Evolutionary conservation across 2,888 invertebrate species (phyloP), one percentile per base, ranked within the genome.

Genomic region (Platerodrilus igneus): DNA sequence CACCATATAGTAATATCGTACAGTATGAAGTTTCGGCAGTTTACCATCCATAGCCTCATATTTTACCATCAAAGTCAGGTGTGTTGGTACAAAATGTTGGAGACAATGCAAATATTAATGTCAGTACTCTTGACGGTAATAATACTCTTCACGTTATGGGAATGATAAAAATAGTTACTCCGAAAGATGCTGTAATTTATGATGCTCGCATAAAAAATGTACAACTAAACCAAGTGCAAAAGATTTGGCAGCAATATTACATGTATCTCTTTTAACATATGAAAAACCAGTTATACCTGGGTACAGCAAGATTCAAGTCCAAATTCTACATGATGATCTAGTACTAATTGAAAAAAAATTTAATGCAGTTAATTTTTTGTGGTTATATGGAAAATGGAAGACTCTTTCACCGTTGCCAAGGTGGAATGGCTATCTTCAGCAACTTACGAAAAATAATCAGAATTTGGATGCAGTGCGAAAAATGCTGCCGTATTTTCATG

Each of bases 401-500:
- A 19, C 40, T 36, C 29, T 40, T 40, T 18, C 33, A 35, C 28
- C 25, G 4, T 40, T 30, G 19, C 30, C 14, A 14, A n/a, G n/a
- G 22, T 44, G 15, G 25, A 35, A 26, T 40, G 35, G 17, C 16
- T 40, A 4, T 34, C 35, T 3, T 33, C 28, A 19, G 25, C 37
- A 21, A n/a, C 31, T 38, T n/a, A 50, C 27, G 4, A 11, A 7
- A 26, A 11, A 11, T 6, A n/a, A 57, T 48, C 48, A 39, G 37
- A 60, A 65, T 55, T 41, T 63, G 18, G 38, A 57, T 57, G 28
- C 42, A 48, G 48, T 54, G 23, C 32, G 28, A 47, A 48, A 48
- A 57, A 64, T 62, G 58, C 52, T 64, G 22, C 59, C 60, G 3
- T 56, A 57, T 58, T 63, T 60, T 51, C 56, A 63, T 43, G 58